Conservation (phyloP, 2,888 invertebrate species). For the Rhagonycha lutea region DNA sequence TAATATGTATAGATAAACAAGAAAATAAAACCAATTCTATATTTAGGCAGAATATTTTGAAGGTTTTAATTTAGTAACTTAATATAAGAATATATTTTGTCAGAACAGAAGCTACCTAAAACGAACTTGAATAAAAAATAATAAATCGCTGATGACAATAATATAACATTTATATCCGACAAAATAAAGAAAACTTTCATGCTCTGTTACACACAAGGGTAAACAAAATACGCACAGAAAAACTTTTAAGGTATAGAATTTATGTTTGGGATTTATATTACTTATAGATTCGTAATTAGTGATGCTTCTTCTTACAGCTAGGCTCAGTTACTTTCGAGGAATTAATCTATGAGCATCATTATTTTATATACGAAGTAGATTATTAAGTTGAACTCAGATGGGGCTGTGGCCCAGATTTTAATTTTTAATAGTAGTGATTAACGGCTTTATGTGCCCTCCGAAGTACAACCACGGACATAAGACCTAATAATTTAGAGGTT, state of each 20-base stretch:
- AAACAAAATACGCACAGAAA: background rate
- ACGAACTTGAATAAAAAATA: background rate
- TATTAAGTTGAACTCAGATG: too few relatives aligned
- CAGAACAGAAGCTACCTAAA: background rate
- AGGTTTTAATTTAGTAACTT: too few relatives aligned
- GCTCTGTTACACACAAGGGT: background rate
- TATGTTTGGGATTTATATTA: background rate
- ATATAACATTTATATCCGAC: background rate
- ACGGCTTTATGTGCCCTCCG: too few relatives aligned
- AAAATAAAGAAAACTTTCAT: background rate
- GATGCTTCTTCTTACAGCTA: too few relatives aligned
- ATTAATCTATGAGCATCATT: too few relatives aligned
- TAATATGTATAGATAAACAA: too few relatives aligned
- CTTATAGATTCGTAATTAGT: background rate
- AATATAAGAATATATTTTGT: background rate
- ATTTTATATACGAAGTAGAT: too few relatives aligned
- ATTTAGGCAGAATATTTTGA: background rate
- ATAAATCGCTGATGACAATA: background rate
- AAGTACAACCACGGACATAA: too few relatives aligned
- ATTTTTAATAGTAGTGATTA: too few relatives aligned
- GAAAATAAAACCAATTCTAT: background rate
- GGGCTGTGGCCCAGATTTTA: too few relatives aligned
- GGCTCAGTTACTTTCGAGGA: too few relatives aligned
- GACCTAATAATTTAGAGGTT: too few relatives aligned
- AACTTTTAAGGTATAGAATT: background rate